Conservation (phyloP, 2,113 vertebrate genomes). For the Perccottus glenii region DNA sequence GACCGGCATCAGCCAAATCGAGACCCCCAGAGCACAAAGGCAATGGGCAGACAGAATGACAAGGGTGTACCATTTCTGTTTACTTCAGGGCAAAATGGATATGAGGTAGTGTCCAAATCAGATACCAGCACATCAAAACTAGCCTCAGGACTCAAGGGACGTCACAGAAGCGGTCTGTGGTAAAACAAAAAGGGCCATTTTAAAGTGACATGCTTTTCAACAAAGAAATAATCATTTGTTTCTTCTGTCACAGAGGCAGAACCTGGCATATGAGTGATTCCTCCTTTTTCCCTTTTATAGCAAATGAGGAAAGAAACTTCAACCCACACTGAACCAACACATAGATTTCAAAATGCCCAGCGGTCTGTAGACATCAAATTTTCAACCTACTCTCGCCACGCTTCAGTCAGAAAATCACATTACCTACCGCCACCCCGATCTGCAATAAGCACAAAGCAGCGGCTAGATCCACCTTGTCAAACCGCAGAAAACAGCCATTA, state of each 20-base stretch:
- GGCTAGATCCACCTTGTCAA: slow-evolving; percentile 53
- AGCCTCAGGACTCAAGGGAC: slow-evolving; percentile 48
- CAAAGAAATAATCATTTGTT: background rate
- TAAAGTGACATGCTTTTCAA: background rate
- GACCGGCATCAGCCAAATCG: slow-evolving; percentile 56
- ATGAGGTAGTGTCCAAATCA: slow-evolving; percentile 65
- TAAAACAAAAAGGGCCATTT: slow-evolving; percentile 40
- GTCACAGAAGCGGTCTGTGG: slow-evolving; percentile 26
- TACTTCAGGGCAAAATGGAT: slow-evolving; percentile 57
- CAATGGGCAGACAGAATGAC: slow-evolving; percentile 41
- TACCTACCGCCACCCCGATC: slow-evolving; percentile 37
- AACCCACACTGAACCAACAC: slow-evolving; percentile 5
- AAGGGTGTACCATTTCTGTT: slow-evolving; percentile 44
- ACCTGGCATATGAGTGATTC: slow-evolving; percentile 29
- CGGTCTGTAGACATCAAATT: slow-evolving; percentile 44
- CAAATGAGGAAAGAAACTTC: slow-evolving; percentile 8
- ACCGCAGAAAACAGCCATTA: slow-evolving; percentile 45
- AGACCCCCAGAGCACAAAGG: slow-evolving; percentile 35
- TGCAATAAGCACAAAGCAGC: slow-evolving; percentile 47
- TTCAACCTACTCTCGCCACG: slow-evolving; percentile 39
- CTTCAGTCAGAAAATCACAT: slow-evolving; percentile 60
- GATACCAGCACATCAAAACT: slow-evolving; percentile 60
- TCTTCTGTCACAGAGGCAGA: slow-evolving; percentile 10
- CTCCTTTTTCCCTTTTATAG: background rate
- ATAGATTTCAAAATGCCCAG: slow-evolving; percentile 35